Base-by-base conservation (phyloP, 2,888 invertebrate genomes). In the Agrilus biguttatus region DNA sequence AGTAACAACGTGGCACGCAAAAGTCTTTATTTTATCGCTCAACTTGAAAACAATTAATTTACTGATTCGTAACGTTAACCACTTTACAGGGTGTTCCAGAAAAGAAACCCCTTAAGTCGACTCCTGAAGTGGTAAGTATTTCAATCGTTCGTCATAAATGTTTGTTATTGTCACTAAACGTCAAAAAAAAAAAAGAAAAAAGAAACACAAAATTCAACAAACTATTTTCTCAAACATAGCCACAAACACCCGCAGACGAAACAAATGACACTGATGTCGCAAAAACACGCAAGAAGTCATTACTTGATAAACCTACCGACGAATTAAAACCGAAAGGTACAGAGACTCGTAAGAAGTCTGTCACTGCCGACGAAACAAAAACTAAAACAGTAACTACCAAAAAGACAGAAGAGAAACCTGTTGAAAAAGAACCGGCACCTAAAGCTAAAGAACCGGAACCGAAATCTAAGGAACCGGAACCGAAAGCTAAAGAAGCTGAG, bases 361-460 rank as follows among this genome's bases (percentile, higher is more conserved):
- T 28, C 2, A 10, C 10, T 10, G 10, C 28, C n/a, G 32, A 34
- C 36, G 36, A 36, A 35, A 37, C 37, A 33, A 21, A 45, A 14
- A 10, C 33, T 4, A 35, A 36, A 19, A 19, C 36, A 10, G 36
- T 17, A 36, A 14, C 36, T 10, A 35, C 36, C 6, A 36, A 36
- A 44, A 43, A 41, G 42, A 47, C 42, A 46, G 41, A 45, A 10
- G 49, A 60, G 58, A 59, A 58, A 49, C 49, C 55, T 50, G 54
- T 58, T 39, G 51, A 51, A 48, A 60, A 62, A 50, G 55, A 61
- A 49, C 62, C 69, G 33, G 72, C 71, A 45, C 45, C 51, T 34
- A 49, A 49, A 50, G 45, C 49, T 44, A 49, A 48, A 43, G 49
- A 48, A 28, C 28, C 28, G 14, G 45, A 49, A 60, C 63, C 40